Conservation (phyloP, 2,888 invertebrate genomes). For the Rhorus exstirpatorius region DNA sequence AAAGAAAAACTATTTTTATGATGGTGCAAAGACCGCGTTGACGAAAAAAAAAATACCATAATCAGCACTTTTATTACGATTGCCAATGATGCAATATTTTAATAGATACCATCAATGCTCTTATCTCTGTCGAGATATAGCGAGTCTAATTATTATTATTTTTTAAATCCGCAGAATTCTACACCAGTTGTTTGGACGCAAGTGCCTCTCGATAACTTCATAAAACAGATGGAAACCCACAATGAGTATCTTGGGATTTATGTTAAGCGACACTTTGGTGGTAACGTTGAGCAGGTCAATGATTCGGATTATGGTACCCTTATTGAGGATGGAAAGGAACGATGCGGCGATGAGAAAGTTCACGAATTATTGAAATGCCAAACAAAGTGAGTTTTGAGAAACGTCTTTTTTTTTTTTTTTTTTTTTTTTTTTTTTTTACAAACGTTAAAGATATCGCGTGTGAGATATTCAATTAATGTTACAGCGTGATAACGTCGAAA, state of each 20-base stretch:
- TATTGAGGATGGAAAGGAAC: constrained; percentile 73
- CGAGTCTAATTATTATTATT: no score
- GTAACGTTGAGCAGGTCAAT: constrained; percentile 51
- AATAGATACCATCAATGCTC: no score
- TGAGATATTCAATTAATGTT: no score
- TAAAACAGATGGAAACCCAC: constrained; percentile 81
- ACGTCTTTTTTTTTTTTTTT: constrained; percentile 12
- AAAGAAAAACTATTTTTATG: no score
- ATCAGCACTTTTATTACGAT: no score
- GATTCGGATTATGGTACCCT: constrained; percentile 74
- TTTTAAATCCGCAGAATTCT: constrained; percentile 76
- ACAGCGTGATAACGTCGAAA: constrained; percentile 75
- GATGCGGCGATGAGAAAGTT: constrained; percentile 72
- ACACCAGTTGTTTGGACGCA: constrained; percentile 81
- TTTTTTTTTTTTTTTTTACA: constrained; percentile 10
- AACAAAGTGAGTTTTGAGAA: constrained; percentile 72
- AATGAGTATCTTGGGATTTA: constrained; percentile 78
- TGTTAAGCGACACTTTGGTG: constrained; percentile 78
- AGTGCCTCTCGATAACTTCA: constrained; percentile 81
- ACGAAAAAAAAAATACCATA: no score
- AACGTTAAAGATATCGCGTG: background rate
- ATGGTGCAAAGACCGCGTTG: no score
- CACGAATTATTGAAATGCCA: constrained; percentile 75
- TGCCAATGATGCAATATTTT: no score
- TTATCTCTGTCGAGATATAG: no score